Evolutionary conservation across 2,113 vertebrate species (phyloP).

Genomic region (Phasianus colchicus): DNA sequence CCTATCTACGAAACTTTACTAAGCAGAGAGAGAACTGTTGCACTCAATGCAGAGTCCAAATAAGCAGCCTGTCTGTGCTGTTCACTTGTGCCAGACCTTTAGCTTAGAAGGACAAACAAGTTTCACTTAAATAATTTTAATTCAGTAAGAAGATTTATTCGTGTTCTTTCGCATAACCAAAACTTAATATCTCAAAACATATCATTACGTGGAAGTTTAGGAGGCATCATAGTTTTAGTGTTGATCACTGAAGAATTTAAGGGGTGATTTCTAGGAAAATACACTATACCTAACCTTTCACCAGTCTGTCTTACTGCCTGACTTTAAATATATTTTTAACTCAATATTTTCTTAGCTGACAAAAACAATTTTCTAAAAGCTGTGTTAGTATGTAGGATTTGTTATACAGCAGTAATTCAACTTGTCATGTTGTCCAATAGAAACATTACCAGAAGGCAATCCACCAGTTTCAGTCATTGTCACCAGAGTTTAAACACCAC

Average conservation of each 20-base stretch:
- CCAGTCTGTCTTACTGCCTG: conserved; percentile 12
- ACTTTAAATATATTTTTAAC: conserved; percentile 69
- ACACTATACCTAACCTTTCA: conserved; percentile 35
- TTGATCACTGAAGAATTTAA: conserved; percentile 14
- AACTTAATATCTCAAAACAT: not conserved
- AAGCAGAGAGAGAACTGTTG: not conserved
- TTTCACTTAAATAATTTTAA: not conserved
- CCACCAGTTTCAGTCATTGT: conserved; percentile 58
- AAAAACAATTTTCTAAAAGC: conserved; percentile 69
- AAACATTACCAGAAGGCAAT: conserved; percentile 67
- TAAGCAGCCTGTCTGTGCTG: not conserved
- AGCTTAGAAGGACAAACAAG: conserved; percentile 3
- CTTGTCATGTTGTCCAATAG: conserved; percentile 55
- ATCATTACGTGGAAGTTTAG: not conserved
- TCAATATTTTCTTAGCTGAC: conserved; percentile 70
- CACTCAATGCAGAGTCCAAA: not conserved
- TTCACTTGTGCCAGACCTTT: conserved; percentile 17
- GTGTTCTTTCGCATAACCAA: not conserved
- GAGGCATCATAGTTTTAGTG: not conserved
- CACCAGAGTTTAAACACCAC: conserved; percentile 54
- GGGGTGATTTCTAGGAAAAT: not conserved
- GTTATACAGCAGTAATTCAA: conserved; percentile 67
- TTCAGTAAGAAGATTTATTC: conserved; percentile 24
- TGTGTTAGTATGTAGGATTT: conserved; percentile 58
- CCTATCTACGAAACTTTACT: not conserved